Conservation (phyloP, 1,140 invertebrate genomes). For the Lucilia sericata region DNA sequence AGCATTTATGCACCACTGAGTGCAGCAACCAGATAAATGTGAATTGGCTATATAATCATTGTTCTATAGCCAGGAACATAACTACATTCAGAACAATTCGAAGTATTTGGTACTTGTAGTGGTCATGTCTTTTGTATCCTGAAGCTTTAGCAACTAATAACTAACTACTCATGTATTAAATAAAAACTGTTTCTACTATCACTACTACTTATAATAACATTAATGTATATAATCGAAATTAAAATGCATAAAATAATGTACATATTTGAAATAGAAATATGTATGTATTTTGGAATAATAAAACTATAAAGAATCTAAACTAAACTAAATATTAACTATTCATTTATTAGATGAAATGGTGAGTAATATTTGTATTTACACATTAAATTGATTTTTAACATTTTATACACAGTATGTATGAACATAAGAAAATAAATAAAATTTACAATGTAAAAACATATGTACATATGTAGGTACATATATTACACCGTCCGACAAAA, state of each 20-base stretch:
- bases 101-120: background rate
- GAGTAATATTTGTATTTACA: background rate
- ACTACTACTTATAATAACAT: too few species aligned
- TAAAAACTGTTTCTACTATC: background rate
- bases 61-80: background rate
- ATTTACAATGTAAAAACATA: too few species aligned
- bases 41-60: too few species aligned
- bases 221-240: background rate
- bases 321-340: too few species aligned
- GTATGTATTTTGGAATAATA: conserved; percentile 1
- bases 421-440: too few species aligned
- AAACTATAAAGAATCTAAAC: background rate
- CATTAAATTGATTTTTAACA: too few species aligned
- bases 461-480: too few species aligned
- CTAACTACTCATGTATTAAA: background rate
- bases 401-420: too few species aligned
- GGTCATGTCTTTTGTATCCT: too few species aligned
- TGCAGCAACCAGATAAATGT: too few species aligned
- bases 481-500: too few species aligned
- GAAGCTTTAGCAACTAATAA: background rate
- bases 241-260: background rate
- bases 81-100: background rate
- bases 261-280: background rate
- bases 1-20: too few species aligned
- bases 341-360: background rate